phyloP scores from a whole-genome alignment of 2,888 invertebrate species.

The Oscheius sp. region DNA sequence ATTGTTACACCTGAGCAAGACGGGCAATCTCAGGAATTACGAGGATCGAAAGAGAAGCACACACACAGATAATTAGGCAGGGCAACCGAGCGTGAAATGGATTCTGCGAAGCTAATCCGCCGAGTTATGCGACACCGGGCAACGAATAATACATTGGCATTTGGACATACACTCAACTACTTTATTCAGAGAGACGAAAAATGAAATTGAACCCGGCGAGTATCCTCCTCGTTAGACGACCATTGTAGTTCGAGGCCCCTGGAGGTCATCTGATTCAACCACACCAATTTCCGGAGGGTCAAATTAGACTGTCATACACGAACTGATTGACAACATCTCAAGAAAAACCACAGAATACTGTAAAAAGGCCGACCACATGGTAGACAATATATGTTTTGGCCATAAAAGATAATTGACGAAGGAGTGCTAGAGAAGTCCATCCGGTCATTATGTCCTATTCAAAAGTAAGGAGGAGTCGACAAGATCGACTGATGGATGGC shows the following conservation, averaged over 20 bases:
- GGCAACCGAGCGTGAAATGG: conserved; percentile 16
- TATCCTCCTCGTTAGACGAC: neutral
- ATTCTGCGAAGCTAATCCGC: neutral
- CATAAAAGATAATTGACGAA: too few species aligned
- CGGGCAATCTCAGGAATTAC: neutral
- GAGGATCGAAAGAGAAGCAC: neutral
- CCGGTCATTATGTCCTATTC: conserved; percentile 2
- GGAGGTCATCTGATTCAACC: neutral
- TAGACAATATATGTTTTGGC: too few species aligned
- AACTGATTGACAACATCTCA: too few species aligned
- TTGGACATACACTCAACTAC: too few species aligned
- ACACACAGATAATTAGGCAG: neutral
- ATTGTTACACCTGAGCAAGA: conserved; percentile 6
- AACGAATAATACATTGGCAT: too few species aligned
- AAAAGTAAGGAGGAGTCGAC: conserved; percentile 4
- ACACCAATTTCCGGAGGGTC: neutral
- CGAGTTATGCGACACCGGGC: too few species aligned
- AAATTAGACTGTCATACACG: too few species aligned
- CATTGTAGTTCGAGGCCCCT: neutral
- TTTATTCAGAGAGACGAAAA: neutral
- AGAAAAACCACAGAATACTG: too few species aligned
- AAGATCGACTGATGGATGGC: conserved; percentile 10
- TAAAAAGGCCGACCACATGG: too few species aligned
- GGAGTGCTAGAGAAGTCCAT: too few species aligned
- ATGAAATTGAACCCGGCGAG: neutral